Base-by-base conservation (phyloP, 35 echinoderm and acorn worm species). In the Apostichopus californicus region DNA sequence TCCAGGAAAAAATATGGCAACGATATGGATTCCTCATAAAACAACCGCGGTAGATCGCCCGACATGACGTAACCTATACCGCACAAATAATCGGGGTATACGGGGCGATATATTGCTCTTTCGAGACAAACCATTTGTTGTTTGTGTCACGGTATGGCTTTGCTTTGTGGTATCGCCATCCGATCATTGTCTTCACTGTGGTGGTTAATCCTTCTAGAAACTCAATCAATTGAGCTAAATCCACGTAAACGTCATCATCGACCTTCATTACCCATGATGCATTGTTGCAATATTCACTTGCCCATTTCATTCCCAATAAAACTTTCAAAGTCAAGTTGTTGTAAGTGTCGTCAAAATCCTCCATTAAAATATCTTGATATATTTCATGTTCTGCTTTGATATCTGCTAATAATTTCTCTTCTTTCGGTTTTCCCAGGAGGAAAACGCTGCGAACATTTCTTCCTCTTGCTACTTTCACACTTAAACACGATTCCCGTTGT, bases 251-350 rank as follows among this genome's bases (percentile, higher is more conserved):
- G 58, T 93, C 92, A 64, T 87, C 92, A 28, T 93, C 92, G 0
- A 70, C 63, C 26, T 93, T 93, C 92, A 93, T 93, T 11, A 93
- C 92, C 12, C 87, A 93, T n/a, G 28, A 65, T 66, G 86, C 20
- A 12, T 80, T 56, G 22, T 66, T 83, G 55, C 92, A 93, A 65
- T 79, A 88, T 20, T 21, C 18, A 61, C 70, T 93, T 9, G 73
- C 92, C 92, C 92, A 93, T 28, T 93, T 89, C 17, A 93, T 34
- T 53, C 85, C 92, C 92, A 93, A 90, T n/a, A 93, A 78, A 5
- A 83, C 87, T 78, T 93, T 93, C 5, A 89, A 71, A 34, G 92
- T 93, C 77, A 93, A 66, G 23, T 93, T 93, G 26, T n/a, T 11
- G 55, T 93, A 93, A 13, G 77, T 56, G 53, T 93, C 92, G 23